phyloP scores from a whole-genome alignment of 2,888 invertebrate species.

The Sceliomorpha sp. region DNA sequence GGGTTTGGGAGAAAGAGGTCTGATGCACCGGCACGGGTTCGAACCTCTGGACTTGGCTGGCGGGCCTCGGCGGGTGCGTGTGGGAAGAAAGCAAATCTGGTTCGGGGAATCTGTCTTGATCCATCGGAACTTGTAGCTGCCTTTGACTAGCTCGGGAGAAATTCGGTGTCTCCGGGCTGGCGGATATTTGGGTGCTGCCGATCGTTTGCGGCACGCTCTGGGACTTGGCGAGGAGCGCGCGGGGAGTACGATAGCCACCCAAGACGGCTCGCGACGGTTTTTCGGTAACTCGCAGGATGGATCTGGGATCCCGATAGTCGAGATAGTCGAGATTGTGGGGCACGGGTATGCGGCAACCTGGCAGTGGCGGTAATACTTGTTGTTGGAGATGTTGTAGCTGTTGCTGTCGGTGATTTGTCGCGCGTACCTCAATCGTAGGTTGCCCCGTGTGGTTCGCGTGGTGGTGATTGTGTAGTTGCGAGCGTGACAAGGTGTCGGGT shows the following conservation, averaged over 20 bases:
- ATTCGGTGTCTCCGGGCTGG: conserved; percentile 52
- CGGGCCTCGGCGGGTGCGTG: too few relatives aligned
- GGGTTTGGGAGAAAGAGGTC: neutral
- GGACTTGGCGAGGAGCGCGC: conserved; percentile 70
- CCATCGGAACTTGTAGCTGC: conserved; percentile 4
- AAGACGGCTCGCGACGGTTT: conserved; percentile 74
- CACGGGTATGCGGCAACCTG: conserved; percentile 58
- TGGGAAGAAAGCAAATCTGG: neutral
- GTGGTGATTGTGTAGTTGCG: conserved; percentile 77
- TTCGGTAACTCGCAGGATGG: conserved; percentile 73
- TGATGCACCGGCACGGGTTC: conserved; percentile 30
- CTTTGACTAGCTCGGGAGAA: conserved; percentile 59
- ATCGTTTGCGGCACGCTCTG: conserved; percentile 68
- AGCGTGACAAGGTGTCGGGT: conserved; percentile 84
- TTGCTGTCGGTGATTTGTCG: conserved; percentile 66
- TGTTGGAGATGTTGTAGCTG: conserved; percentile 50
- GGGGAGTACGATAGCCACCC: conserved; percentile 74
- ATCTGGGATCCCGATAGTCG: conserved; percentile 77
- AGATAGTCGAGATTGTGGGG: conserved; percentile 77
- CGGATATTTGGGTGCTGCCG: conserved; percentile 30
- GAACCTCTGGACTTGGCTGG: neutral
- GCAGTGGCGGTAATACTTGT: conserved; percentile 57
- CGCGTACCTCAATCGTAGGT: conserved; percentile 71
- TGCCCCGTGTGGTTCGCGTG: conserved; percentile 66
- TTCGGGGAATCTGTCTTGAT: conserved; percentile 2